A percentile compares a stretch with the other conserved stretches of the same genome.
These are phyloP conservation scores for Musca domestica DNA, from an alignment of 1,140 invertebrate genomes.

Conservation along the genomic window DNA sequence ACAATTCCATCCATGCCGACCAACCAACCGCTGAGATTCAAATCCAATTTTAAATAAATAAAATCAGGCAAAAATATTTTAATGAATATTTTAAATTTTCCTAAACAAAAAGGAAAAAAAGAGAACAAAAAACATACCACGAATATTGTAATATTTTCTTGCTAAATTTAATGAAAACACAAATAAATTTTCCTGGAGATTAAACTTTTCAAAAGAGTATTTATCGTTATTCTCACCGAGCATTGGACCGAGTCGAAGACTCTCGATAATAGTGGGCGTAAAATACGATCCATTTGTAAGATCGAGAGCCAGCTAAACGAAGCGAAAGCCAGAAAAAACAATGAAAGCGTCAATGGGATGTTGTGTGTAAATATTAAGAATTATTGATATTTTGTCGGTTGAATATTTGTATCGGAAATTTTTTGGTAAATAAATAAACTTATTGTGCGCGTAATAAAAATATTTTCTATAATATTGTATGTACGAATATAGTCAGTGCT, in stretches of 20 bases:
- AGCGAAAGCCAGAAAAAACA: background rate
- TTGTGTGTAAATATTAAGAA: background rate
- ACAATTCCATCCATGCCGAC: background rate
- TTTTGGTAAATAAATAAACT: conserved; percentile 16
- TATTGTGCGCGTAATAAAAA: background rate
- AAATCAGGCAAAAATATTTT: conserved; percentile 8
- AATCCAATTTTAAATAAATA: conserved; percentile 22
- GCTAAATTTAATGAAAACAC: conserved; percentile 13
- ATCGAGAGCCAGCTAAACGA: conserved; percentile 4
- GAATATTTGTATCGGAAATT: conserved; percentile 1
- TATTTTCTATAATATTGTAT: background rate
- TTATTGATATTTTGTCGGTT: background rate
- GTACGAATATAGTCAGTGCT: too few relatives aligned
- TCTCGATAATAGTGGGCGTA: too few relatives aligned
- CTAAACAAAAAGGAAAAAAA: background rate
- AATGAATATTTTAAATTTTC: conserved; percentile 18
- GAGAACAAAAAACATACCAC: background rate
- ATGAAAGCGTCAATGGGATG: background rate
- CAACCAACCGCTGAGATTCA: conserved; percentile 7
- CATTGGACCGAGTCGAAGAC: too few relatives aligned
- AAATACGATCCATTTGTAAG: background rate
- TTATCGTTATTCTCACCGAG: background rate
- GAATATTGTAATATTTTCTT: background rate
- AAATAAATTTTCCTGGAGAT: conserved; percentile 7
- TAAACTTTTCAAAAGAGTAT: conserved; percentile 10